Evolutionary conservation across 2,888 invertebrate genomes (phyloP).

Genomic region (Watsonalla cultraria): DNA sequence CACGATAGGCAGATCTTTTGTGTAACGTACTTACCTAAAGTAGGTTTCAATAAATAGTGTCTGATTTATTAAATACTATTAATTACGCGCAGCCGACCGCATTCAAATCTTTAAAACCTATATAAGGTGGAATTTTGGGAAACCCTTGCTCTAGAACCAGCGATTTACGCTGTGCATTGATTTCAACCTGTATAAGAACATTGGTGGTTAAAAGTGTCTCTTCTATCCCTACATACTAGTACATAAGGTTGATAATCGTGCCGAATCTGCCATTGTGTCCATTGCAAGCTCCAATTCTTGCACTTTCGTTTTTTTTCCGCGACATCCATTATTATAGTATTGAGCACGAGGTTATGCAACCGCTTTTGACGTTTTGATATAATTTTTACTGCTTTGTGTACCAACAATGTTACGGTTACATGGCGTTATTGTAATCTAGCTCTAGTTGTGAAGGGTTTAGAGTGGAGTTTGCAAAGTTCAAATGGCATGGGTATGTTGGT

Average conservation of each 20-base stretch:
- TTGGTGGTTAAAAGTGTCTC: background rate
- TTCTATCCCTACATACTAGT: constrained; percentile 5
- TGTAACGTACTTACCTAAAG: too few relatives aligned
- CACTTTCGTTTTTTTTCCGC: constrained; percentile 74
- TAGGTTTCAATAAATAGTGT: too few relatives aligned
- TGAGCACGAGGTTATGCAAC: constrained; percentile 74
- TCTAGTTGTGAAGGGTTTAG: constrained; percentile 7
- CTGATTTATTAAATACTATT: too few relatives aligned
- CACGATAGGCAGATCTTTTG: too few relatives aligned
- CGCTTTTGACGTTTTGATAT: constrained; percentile 73
- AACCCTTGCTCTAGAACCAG: too few relatives aligned
- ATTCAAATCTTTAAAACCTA: too few relatives aligned
- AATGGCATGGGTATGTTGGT: constrained; percentile 32
- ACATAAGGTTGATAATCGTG: constrained; percentile 42
- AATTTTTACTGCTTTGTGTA: constrained; percentile 70
- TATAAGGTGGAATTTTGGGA: too few relatives aligned
- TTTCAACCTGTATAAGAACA: background rate
- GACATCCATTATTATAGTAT: constrained; percentile 75
- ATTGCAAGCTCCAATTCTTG: constrained; percentile 68
- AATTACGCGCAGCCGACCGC: too few relatives aligned
- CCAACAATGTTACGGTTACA: constrained; percentile 23
- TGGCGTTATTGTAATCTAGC: constrained; percentile 14
- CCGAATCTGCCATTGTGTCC: constrained; percentile 63
- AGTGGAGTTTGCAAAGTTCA: constrained; percentile 2
- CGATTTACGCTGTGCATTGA: too few relatives aligned